Base-by-base conservation (phyloP, 2,797 vertebrate species). In the Peromyscus nudipes region DNA sequence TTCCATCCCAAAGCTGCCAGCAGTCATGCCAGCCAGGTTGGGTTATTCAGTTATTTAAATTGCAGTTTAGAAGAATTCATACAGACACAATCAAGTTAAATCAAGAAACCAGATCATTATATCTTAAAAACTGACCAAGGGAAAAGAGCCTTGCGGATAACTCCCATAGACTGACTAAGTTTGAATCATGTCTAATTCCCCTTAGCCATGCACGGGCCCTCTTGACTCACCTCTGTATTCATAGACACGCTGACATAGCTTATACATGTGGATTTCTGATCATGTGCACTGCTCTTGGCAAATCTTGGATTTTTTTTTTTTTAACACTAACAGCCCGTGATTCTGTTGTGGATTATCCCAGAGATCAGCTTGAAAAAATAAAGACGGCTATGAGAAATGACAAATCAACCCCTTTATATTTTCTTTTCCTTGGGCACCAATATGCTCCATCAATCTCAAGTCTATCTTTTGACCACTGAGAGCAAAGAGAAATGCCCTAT, bases 171-270 rank as follows among this genome's bases (percentile, higher is more conserved):
- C 12, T 94, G 91, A 96, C 85, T 96, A 95, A 91, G 52, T 95
- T 96, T 98, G 69, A 97, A 97, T 97, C 92, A 94, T 84, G 55
- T 77, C 75, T 87, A 34, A 91, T 93, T 96, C 76, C 77, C 77
- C 91, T 87, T 96, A 91, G 92, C 91, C 77, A 96, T 71, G 85
- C 92, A 95, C 43, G n/a, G 85, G 55, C 27, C 89, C 81, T 79
- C 57, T 87, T 98, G 95, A 97, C 95, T 97, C 92, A 96, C 77
- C 82, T 80, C 12, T 79, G 1, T 40, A 79, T 87, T 95, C 89
- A 94, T 16, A 82, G 89, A 85, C 69, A 64, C 0, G 34, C 97
- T 85, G 90, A 93, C 75, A 92, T 5, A 94, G 82, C 37, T 82
- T 60, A 6, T 7, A 11, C 29, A 34, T 34, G 52, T 95, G 71